Conservation (phyloP, 2,888 invertebrate genomes). For the Creontiades dilutus region DNA sequence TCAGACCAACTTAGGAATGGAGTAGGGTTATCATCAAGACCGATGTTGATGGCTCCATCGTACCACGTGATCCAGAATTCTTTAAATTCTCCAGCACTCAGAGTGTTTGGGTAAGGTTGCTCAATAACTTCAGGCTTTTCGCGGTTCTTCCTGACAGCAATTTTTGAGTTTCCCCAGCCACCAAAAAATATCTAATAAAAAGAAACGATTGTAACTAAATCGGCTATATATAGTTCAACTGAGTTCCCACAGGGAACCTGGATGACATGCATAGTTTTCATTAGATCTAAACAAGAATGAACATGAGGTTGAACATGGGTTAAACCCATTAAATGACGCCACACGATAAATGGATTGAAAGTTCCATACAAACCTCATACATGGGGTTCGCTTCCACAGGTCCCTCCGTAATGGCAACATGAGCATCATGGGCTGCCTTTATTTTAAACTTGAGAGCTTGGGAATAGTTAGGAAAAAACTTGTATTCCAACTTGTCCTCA, state of each 20-base stretch:
- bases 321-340: too few relatives aligned
- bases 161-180: conserved; percentile 92
- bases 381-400: conserved; percentile 87
- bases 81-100: conserved; percentile 87
- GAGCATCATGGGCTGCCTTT: conserved; percentile 90
- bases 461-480: conserved; percentile 86
- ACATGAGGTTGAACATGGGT: too few relatives aligned
- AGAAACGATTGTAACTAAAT: conserved; percentile 11
- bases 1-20: conserved; percentile 83
- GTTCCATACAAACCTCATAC: conserved; percentile 85
- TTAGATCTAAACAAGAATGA: too few relatives aligned
- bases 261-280: too few relatives aligned
- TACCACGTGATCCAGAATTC: conserved; percentile 93
- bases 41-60: conserved; percentile 82
- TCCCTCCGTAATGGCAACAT: conserved; percentile 87
- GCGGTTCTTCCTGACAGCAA: conserved; percentile 89
- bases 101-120: conserved; percentile 85
- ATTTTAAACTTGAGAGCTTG: conserved; percentile 89
- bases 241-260: too few relatives aligned
- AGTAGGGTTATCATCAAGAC: conserved; percentile 77
- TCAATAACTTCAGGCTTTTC: conserved; percentile 87
- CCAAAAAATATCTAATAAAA: conserved; percentile 88
- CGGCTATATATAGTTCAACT: too few relatives aligned
- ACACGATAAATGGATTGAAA: too few relatives aligned
- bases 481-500: conserved; percentile 89